phyloP scores from a whole-genome alignment of 1,140 invertebrate genomes.

The Psilanteris sp. region DNA sequence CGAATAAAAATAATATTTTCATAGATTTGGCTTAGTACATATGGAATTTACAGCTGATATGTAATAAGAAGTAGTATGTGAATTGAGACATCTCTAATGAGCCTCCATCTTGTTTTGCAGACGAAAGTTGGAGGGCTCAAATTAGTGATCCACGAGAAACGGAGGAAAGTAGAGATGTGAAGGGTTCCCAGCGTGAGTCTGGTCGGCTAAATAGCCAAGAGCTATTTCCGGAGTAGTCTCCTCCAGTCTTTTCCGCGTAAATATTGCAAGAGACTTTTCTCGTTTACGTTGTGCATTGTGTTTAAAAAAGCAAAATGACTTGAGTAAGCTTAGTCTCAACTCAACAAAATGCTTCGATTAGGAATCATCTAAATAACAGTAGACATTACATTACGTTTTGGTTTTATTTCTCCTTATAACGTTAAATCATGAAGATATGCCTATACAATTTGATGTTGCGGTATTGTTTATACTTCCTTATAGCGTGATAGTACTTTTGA shows the following conservation, averaged over 20 bases:
- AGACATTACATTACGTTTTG: conserved; percentile 6
- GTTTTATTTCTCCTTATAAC: no score
- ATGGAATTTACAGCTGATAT: conserved; percentile 14
- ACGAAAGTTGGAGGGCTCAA: conserved; percentile 39
- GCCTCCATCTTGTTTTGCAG: conserved; percentile 46
- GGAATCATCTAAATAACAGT: background rate
- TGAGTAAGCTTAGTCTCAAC: background rate
- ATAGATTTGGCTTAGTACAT: no score
- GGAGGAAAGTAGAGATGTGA: conserved; percentile 38
- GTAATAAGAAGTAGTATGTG: conserved; percentile 11
- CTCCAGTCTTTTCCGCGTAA: conserved; percentile 61
- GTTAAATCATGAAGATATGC: no score
- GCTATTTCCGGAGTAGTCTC: conserved; percentile 64
- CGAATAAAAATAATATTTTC: no score
- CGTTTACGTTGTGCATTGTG: conserved; percentile 53
- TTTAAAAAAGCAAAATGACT: conserved; percentile 29
- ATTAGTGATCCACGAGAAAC: conserved; percentile 51
- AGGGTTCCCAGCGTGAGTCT: conserved; percentile 50
- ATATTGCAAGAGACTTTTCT: conserved; percentile 60
- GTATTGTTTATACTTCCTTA: no score
- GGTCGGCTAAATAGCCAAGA: conserved; percentile 66
- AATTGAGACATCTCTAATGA: conserved; percentile 54
- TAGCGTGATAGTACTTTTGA: conserved; percentile 13
- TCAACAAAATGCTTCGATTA: conserved; percentile 9
- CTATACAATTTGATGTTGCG: no score